Conservation (phyloP, 2,113 vertebrate genomes). For the Pterophyllum scalare region DNA sequence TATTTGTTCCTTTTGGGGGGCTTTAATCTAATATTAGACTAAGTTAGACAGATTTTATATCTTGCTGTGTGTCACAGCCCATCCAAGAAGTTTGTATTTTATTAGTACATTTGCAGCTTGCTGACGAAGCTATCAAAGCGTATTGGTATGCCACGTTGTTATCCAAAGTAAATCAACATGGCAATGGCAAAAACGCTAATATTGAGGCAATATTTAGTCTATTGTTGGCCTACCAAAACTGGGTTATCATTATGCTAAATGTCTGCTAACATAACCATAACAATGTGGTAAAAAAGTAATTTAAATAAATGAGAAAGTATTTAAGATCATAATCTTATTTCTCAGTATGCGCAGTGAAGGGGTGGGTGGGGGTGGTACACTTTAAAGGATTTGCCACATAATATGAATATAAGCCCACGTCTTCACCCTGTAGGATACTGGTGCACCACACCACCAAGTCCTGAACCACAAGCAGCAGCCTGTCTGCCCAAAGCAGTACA, state of each 20-base stretch:
- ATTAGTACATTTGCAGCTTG: not conserved
- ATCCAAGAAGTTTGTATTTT: not conserved
- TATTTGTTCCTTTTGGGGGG: not conserved
- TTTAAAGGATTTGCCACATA: not conserved
- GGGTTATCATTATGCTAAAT: too few relatives aligned
- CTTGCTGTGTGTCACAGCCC: not conserved
- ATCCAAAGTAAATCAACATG: not conserved
- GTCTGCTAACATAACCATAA: not conserved
- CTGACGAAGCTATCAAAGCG: not conserved
- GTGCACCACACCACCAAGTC: not conserved
- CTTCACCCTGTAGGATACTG: not conserved
- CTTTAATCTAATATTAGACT: not conserved
- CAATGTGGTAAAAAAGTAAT: not conserved
- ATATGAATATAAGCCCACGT: not conserved
- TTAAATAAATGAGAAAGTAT: not conserved
- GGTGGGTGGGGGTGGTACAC: not conserved
- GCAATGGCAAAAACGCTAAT: not conserved
- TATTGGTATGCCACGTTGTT: too few relatives aligned
- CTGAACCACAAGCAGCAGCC: not conserved
- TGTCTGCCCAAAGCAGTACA: not conserved
- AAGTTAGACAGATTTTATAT: accelerated
- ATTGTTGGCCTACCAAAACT: not conserved
- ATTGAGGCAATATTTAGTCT: not conserved
- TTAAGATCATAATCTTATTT: not conserved
- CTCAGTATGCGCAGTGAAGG: not conserved